These are phyloP conservation scores for Poecile atricapillus DNA, from an alignment of 2,113 vertebrate genomes.

Conservation along the genomic window DNA sequence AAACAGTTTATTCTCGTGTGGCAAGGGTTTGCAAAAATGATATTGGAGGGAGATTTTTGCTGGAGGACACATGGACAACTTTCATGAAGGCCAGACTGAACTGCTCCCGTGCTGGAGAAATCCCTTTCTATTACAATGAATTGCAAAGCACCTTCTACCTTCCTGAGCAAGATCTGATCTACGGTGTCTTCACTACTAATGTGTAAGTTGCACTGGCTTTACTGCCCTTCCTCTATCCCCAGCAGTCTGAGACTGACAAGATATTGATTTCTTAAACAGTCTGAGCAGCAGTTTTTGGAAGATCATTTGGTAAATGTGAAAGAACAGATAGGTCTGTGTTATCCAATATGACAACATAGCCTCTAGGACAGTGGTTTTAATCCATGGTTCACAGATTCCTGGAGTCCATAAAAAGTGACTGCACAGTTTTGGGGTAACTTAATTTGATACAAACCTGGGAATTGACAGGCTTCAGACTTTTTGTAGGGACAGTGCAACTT, in stretches of 20 bases:
- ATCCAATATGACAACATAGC: not conserved
- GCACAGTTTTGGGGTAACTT: not conserved
- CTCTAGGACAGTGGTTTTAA: not conserved
- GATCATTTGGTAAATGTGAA: not conserved
- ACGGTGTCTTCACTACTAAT: constrained; percentile 88
- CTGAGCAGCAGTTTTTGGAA: not conserved
- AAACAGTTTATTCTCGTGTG: constrained; percentile 86
- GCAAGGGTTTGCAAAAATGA: constrained; percentile 90
- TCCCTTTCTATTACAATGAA: constrained; percentile 89
- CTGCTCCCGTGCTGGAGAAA: constrained; percentile 88
- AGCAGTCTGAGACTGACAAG: not conserved
- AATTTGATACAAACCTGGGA: not conserved
- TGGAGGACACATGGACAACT: constrained; percentile 91
- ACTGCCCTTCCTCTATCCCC: not conserved
- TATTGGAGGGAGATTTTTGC: constrained; percentile 85
- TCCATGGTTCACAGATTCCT: not conserved
- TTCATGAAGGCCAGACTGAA: constrained; percentile 90
- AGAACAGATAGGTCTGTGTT: not conserved
- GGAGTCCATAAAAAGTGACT: not conserved
- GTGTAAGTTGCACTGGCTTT: constrained; percentile 75
- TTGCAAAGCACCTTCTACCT: constrained; percentile 90
- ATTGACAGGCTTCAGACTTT: not conserved
- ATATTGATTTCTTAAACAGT: not conserved
- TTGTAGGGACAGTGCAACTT: not conserved
- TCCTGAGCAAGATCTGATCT: constrained; percentile 88